A percentile compares a stretch with the other conserved stretches of the same genome.
Conservation (phyloP, 2,113 vertebrate genomes). For the Xyliphius kryptos region DNA sequence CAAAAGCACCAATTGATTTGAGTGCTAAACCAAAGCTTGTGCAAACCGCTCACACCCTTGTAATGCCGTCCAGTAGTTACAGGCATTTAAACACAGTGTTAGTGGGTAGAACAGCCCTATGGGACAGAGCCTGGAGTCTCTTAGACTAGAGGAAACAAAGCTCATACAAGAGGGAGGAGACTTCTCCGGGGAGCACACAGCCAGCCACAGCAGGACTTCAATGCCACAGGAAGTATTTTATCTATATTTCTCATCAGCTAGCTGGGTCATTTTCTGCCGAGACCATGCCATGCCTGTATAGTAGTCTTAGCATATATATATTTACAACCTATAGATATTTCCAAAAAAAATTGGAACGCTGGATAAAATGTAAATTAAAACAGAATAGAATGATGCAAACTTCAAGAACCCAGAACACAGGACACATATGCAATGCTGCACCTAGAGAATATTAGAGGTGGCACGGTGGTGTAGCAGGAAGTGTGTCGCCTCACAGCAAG, state of each 20-base stretch:
- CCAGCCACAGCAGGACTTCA: not conserved
- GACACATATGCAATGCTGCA: no score
- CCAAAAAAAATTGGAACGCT: no score
- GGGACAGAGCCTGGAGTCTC: conserved; percentile 3
- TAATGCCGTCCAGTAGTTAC: not conserved
- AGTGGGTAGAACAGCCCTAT: conserved; percentile 3
- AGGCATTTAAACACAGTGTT: not conserved
- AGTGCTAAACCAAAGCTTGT: not conserved
- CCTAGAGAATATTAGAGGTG: no score
- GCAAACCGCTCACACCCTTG: conserved; percentile 2
- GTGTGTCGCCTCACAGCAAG: no score
- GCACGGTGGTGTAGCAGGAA: no score
- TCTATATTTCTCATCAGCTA: conserved; percentile 11
- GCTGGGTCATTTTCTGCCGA: conserved; percentile 14
- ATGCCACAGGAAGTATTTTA: conserved; percentile 23
- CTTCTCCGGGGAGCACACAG: not conserved
- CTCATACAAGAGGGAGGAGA: not conserved
- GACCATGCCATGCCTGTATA: not conserved
- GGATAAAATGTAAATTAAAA: no score
- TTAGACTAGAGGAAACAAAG: not conserved
- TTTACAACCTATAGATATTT: no score
- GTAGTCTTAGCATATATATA: no score
- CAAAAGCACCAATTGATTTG: not conserved
- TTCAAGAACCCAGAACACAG: no score
- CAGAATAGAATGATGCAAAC: no score